Evolutionary conservation across 2,113 vertebrate species (phyloP), one percentile per base, ranked within the genome.

Genomic region (Neomonachus schauinslandi): DNA sequence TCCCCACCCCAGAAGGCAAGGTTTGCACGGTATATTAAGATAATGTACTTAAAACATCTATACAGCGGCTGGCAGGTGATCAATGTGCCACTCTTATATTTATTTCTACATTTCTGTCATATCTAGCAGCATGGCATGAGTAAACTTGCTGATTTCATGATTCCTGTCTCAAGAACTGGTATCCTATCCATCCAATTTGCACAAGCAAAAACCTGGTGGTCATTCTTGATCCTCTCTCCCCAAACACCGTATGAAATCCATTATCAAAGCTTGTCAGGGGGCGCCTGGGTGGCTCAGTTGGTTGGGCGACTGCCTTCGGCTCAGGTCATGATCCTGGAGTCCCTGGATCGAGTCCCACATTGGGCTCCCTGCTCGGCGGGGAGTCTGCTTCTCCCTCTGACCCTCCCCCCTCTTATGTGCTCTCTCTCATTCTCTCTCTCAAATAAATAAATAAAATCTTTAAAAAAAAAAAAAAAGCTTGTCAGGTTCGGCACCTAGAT

Each of bases 151-250:
- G 15, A 57, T 74, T 86, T 76, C 85, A 65, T 80, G 36, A 96
- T 53, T 87, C 15, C 33, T 59, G 33, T 57, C 83, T 87, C 79
- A 82, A 79, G 84, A 85, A 59, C 12, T 81, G 33, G 15, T n/a
- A 36, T 49, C 33, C n/a, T 57, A 55, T 31, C 49, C 72, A 61
- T 42, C 31, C n/a, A 55, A 4, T 7, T 9, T 90, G 51, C 33
- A 76, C 21, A 92, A 95, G 51, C 24, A 36, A 71, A 97, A 94
- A 36, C 36, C 57, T 72, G 69, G 61, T 90, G 51, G 14, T 92
- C 24, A 42, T 92, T 53, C 39, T 79, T 76, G 83, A 80, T 49
- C 14, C 33, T 94, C n/a, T 85, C 49, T 36, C 26, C 39, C 14
- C 67, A 81, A 42, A 22, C 36, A 24, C 59, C 39, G 39, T 46